Evolutionary conservation across 2,888 invertebrate genomes (phyloP).

Genomic region (Acronicta aceris): DNA sequence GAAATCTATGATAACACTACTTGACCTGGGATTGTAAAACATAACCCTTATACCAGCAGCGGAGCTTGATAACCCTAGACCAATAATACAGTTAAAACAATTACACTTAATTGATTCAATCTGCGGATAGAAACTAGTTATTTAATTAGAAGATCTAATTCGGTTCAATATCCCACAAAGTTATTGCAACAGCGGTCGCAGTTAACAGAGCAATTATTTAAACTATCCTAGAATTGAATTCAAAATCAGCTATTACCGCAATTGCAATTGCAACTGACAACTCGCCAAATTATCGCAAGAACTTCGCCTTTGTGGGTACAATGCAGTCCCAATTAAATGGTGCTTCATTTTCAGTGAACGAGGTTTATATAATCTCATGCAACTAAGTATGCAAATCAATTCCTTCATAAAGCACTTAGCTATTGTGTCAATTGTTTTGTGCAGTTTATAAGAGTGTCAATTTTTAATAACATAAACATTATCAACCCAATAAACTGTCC

Average conservation of each 20-base stretch:
- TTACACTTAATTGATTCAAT: neutral
- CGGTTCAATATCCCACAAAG: slow-evolving; percentile 1
- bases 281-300: neutral
- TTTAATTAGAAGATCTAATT: neutral
- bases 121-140: neutral
- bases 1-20: too few species aligned
- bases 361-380: neutral
- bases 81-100: neutral
- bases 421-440: too few species aligned
- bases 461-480: too few species aligned
- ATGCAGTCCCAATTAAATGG: neutral
- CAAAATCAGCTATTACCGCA: slow-evolving; percentile 7
- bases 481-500: too few species aligned
- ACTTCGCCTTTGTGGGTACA: slow-evolving; percentile 5
- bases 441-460: too few species aligned
- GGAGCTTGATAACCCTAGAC: neutral
- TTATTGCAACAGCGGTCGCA: neutral
- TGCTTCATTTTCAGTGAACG: neutral
- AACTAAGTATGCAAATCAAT: neutral
- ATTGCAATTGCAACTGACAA: slow-evolving; percentile 7
- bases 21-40: too few species aligned
- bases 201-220: slow-evolving; percentile 8
- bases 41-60: too few species aligned
- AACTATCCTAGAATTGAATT: slow-evolving; percentile 13
- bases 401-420: neutral